These are phyloP conservation scores for Lates calcarifer DNA, from an alignment of 2,113 vertebrate species.

Conservation along the genomic window DNA sequence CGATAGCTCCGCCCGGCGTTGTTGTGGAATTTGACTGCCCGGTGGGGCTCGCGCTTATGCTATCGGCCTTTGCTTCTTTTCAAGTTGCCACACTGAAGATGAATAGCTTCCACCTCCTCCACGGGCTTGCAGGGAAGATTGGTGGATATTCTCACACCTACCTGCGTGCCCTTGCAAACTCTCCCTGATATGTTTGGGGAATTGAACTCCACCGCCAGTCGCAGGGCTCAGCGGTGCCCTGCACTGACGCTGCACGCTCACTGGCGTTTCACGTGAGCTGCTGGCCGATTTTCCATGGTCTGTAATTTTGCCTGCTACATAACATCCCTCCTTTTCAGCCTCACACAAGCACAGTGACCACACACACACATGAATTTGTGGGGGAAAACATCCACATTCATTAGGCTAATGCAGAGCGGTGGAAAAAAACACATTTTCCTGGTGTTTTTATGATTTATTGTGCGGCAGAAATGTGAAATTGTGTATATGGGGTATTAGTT, in stretches of 20 bases:
- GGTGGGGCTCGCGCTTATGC: slow-evolving; percentile 21
- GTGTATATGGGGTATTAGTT: slow-evolving; percentile 81
- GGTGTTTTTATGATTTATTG: slow-evolving; percentile 82
- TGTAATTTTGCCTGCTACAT: slow-evolving; percentile 22
- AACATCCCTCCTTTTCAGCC: slow-evolving; percentile 39
- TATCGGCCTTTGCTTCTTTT: slow-evolving; percentile 53
- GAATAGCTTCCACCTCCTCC: slow-evolving; percentile 45
- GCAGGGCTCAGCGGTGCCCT: slow-evolving; percentile 15
- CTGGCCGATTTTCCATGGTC: slow-evolving; percentile 37
- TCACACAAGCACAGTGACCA: slow-evolving; percentile 18
- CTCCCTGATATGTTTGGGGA: slow-evolving; percentile 45
- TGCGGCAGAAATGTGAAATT: slow-evolving; percentile 81
- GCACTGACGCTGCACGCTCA: background rate
- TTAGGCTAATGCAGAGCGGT: slow-evolving; percentile 82
- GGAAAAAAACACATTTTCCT: slow-evolving; percentile 68
- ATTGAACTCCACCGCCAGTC: slow-evolving; percentile 56
- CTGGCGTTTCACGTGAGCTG: slow-evolving; percentile 37
- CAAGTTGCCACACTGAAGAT: slow-evolving; percentile 61
- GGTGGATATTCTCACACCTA: slow-evolving; percentile 57
- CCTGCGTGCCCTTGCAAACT: slow-evolving; percentile 42
- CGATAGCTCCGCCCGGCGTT: slow-evolving; percentile 22
- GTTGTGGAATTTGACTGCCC: slow-evolving; percentile 34
- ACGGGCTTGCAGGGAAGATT: slow-evolving; percentile 36
- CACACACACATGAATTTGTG: slow-evolving; percentile 33
- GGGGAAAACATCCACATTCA: slow-evolving; percentile 78